Conservation (phyloP, 2,797 vertebrate genomes). For the Myotis myotis region DNA sequence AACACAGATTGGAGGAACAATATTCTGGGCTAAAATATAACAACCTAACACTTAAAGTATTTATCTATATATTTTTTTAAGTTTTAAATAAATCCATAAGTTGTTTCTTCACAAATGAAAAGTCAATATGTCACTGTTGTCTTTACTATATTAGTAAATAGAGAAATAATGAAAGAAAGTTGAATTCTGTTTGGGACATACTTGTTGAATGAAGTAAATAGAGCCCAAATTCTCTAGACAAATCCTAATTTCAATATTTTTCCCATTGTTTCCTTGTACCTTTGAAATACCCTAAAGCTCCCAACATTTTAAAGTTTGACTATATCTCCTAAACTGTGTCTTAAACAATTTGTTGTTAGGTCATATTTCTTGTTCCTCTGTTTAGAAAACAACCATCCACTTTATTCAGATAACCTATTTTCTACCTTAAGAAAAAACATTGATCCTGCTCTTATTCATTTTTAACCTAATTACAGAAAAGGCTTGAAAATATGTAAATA, state of each 20-base stretch:
- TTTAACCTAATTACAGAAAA: not conserved
- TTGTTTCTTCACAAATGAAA: constrained; percentile 22
- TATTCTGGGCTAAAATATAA: not conserved
- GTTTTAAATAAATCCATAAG: not conserved
- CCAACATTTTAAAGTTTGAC: not conserved
- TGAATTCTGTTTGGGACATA: not conserved
- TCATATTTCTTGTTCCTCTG: not conserved
- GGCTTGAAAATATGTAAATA: not conserved
- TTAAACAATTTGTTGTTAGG: not conserved
- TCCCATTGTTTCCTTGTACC: not conserved
- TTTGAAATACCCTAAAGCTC: not conserved
- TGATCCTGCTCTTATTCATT: not conserved
- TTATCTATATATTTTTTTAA: not conserved
- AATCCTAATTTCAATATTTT: not conserved
- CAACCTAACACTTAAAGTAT: not conserved
- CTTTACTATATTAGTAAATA: not conserved
- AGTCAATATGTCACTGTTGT: not conserved
- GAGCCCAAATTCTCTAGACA: not conserved
- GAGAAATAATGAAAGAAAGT: not conserved
- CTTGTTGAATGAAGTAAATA: not conserved
- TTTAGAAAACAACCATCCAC: not conserved
- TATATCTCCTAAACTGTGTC: not conserved
- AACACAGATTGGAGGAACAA: not conserved
- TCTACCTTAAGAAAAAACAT: not conserved
- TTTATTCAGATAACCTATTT: not conserved